Conservation (phyloP, 2,113 vertebrate species). For the Haemorhous mexicanus region DNA sequence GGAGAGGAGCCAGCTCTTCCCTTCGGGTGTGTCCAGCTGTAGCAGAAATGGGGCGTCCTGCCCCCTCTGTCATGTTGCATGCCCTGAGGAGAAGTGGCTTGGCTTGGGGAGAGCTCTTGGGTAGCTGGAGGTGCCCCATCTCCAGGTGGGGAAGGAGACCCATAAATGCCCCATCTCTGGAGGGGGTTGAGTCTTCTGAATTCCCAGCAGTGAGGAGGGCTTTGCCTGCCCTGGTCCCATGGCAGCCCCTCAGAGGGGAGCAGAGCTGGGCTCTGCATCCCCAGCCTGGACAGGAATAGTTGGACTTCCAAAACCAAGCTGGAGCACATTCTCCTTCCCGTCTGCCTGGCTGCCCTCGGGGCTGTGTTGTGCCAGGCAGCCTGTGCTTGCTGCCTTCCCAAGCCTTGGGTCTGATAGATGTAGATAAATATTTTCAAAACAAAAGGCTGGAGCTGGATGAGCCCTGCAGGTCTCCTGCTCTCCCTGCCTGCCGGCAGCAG, state of each 20-base stretch:
- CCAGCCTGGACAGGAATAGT: background rate
- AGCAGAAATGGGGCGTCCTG: fast-evolving
- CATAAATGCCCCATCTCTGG: background rate
- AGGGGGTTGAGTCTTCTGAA: background rate
- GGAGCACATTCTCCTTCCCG: background rate
- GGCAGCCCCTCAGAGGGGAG: background rate
- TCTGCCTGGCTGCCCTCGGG: background rate
- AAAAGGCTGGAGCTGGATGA: background rate
- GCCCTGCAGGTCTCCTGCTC: background rate
- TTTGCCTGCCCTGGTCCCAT: background rate
- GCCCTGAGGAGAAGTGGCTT: fast-evolving
- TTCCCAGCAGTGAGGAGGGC: background rate
- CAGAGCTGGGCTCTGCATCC: background rate
- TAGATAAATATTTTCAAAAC: background rate
- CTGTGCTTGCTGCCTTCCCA: background rate
- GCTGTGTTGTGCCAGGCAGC: background rate
- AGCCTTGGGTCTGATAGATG: background rate
- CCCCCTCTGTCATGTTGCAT: fast-evolving
- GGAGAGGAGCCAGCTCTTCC: background rate
- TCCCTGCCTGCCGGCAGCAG: background rate
- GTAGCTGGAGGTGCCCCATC: background rate
- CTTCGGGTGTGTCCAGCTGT: background rate
- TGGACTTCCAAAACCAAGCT: background rate
- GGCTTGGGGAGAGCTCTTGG: background rate
- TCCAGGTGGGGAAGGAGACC: background rate